Evolutionary conservation across 1,140 invertebrate genomes (phyloP).

Genomic region (Teleopsis dalmanni): DNA sequence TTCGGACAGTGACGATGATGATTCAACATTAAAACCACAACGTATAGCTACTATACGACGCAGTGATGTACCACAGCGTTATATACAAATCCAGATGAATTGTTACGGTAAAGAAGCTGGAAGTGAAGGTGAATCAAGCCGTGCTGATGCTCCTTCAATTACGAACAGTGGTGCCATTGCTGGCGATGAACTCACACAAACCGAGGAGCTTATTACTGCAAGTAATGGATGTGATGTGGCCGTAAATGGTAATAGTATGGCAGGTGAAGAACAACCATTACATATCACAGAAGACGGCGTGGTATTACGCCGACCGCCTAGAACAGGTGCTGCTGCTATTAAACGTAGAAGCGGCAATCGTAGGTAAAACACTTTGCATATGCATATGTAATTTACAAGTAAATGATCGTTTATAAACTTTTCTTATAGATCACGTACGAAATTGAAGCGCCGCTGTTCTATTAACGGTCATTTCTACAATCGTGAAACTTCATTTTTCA

Average conservation of each 20-base stretch:
- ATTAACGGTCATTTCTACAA: constrained; percentile 87
- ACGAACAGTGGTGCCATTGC: constrained; percentile 33
- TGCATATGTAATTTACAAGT: neutral
- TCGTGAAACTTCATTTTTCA: constrained; percentile 80
- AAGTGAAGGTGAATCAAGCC: constrained; percentile 32
- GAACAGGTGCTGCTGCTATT: constrained; percentile 60
- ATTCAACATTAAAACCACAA: constrained; percentile 21
- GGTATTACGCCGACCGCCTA: constrained; percentile 42
- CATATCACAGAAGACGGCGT: constrained; percentile 40
- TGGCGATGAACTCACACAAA: constrained; percentile 39
- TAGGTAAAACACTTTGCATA: constrained; percentile 32
- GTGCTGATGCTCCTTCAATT: constrained; percentile 32
- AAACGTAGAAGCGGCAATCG: constrained; percentile 60
- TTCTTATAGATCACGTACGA: constrained; percentile 52
- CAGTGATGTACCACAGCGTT: constrained; percentile 33
- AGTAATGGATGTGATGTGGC: constrained; percentile 14
- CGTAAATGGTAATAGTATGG: constrained; percentile 17
- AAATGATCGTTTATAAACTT: neutral
- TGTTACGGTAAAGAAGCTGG: constrained; percentile 38
- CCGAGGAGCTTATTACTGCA: constrained; percentile 30
- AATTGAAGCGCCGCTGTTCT: constrained; percentile 68
- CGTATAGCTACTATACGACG: constrained; percentile 31
- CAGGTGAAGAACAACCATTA: constrained; percentile 32
- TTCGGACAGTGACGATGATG: constrained; percentile 33
- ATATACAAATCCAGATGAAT: constrained; percentile 42